Conservation (phyloP, 2,113 vertebrate genomes). For the Lophura nycthemera region DNA sequence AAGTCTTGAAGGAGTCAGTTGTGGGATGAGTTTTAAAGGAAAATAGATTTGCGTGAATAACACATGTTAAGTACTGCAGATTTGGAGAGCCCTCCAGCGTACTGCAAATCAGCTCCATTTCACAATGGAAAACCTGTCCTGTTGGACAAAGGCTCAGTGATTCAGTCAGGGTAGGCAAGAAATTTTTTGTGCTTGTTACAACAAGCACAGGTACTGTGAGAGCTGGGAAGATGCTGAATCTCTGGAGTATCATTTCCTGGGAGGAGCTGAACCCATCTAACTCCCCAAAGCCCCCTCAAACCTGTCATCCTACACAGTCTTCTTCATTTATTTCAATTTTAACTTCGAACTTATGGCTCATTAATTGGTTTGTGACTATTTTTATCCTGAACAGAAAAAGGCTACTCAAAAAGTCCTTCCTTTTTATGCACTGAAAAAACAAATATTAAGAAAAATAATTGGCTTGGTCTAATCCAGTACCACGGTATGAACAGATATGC, state of each 20-base stretch:
- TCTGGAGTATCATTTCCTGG: background rate
- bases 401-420: background rate
- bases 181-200: background rate
- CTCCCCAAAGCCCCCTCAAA: background rate
- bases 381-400: background rate
- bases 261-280: background rate
- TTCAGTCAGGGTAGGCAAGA: background rate
- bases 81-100: background rate
- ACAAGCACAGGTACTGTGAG: background rate
- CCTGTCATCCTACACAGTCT: background rate
- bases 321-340: background rate
- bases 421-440: background rate
- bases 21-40: background rate
- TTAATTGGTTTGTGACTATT: background rate
- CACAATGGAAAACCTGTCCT: background rate
- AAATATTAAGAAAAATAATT: background rate
- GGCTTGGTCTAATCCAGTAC: rapidly evolving
- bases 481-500: background rate
- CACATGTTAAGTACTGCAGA: background rate
- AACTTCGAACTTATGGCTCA: background rate
- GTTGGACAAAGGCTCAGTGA: background rate
- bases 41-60: background rate
- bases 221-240: background rate
- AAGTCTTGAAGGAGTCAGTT: background rate
- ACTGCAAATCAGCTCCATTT: background rate